Evolutionary conservation across 2,888 invertebrate species (phyloP).

Genomic region (Baronia brevicornis): DNA sequence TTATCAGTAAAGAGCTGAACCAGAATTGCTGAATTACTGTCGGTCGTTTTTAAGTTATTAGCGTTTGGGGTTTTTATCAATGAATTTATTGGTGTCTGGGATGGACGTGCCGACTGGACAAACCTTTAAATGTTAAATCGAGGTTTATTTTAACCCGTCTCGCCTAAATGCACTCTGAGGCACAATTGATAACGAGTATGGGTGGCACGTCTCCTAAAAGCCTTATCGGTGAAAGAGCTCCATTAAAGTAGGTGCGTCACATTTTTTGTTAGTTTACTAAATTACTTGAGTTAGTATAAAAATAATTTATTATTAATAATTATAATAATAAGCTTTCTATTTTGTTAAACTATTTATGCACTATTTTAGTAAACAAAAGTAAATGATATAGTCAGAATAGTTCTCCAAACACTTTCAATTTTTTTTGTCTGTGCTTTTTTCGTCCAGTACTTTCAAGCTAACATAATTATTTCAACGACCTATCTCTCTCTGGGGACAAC

Average conservation of each 20-base stretch:
- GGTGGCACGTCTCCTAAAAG: conserved; percentile 54
- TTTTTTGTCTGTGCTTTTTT: no score
- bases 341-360: no score
- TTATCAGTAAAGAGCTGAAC: conserved; percentile 24
- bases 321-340: no score
- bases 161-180: conserved; percentile 54
- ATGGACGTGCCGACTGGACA: conserved; percentile 39
- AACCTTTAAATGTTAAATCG: conserved; percentile 57
- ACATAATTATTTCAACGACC: no score
- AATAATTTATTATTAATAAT: conserved; percentile 7
- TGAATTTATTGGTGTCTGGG: conserved; percentile 58
- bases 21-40: conserved; percentile 34
- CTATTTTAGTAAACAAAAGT: no score
- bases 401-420: no score
- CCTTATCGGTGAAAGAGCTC: conserved; percentile 38
- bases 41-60: conserved; percentile 48
- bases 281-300: conserved; percentile 12
- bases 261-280: conserved; percentile 22
- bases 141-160: conserved; percentile 51
- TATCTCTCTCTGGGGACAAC: no score
- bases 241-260: conserved; percentile 22
- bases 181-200: conserved; percentile 57
- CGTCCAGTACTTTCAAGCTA: no score
- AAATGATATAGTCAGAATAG: no score
- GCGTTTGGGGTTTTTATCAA: conserved; percentile 59